A percentile compares a stretch with the other conserved stretches of the same genome.
These are phyloP conservation scores for Dendrolimus kikuchii DNA, from an alignment of 1,140 invertebrate species.

Conservation along the genomic window DNA sequence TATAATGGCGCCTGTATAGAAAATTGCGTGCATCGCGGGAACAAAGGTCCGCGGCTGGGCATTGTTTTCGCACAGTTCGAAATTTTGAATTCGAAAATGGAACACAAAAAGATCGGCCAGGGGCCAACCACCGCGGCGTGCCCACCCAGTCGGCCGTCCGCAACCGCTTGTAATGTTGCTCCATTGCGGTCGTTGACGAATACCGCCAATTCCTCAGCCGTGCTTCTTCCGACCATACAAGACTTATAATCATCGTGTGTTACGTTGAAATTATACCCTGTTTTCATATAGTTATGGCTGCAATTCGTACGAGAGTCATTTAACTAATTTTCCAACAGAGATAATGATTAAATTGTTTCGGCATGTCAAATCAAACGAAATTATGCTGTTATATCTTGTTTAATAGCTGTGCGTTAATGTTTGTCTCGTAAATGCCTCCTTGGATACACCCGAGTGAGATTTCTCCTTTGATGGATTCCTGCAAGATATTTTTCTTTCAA, in stretches of 20 bases:
- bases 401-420: conserved; percentile 57
- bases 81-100: conserved; percentile 52
- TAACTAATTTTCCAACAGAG: conserved; percentile 54
- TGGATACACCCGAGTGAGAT: conserved; percentile 46
- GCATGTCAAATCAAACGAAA: conserved; percentile 70
- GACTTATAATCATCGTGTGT: conserved; percentile 28
- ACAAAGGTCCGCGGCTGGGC: conserved; percentile 24
- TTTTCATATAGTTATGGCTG: conserved; percentile 14
- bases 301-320: conserved; percentile 11
- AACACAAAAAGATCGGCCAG: conserved; percentile 43
- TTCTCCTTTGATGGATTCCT: conserved; percentile 38
- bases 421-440: conserved; percentile 44
- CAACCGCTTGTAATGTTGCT: conserved; percentile 39
- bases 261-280: conserved; percentile 28
- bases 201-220: conserved; percentile 64
- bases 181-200: conserved; percentile 56
- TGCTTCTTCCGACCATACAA: conserved; percentile 32
- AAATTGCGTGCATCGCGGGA: conserved; percentile 25
- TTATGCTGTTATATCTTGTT: conserved; percentile 70
- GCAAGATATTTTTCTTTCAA: conserved; percentile 21
- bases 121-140: conserved; percentile 50
- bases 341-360: conserved; percentile 71
- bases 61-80: conserved; percentile 43
- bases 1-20: conserved; percentile 21
- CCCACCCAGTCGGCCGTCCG: conserved; percentile 55